Conservation (phyloP, 2,113 vertebrate genomes). For the Tragelaphus strepsiceros region DNA sequence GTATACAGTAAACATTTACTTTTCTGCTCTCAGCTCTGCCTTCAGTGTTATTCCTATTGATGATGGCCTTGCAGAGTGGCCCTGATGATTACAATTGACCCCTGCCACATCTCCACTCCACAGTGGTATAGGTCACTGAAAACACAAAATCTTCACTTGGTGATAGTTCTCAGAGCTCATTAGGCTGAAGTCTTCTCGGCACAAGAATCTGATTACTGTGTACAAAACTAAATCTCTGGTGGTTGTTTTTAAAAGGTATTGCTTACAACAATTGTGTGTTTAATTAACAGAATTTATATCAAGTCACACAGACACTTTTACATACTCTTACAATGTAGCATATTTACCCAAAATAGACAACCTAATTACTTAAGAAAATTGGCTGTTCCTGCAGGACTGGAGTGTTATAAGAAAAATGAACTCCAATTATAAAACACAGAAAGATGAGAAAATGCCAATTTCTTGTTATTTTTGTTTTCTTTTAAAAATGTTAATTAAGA, state of each 20-base stretch:
- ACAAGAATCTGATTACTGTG: not conserved
- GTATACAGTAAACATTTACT: not conserved
- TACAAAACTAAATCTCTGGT: not conserved
- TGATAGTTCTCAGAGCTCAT: not conserved
- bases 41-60: not conserved
- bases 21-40: not conserved
- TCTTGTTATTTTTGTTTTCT: conserved; percentile 38
- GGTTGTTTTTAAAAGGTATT: conserved; percentile 36
- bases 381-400: conserved; percentile 24
- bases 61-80: not conserved
- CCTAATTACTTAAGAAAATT: conserved; percentile 63
- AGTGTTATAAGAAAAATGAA: conserved; percentile 32
- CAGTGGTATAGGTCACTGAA: not conserved
- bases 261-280: conserved; percentile 58
- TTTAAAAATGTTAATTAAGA: conserved; percentile 58
- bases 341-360: conserved; percentile 66
- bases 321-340: not conserved
- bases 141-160: not conserved
- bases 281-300: conserved; percentile 68
- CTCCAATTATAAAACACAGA: conserved; percentile 25
- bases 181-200: not conserved
- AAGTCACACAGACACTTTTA: conserved; percentile 34
- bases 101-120: not conserved
- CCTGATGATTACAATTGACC: not conserved
- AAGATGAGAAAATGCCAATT: conserved; percentile 28